phyloP scores from a whole-genome alignment of 1,140 invertebrate species.

The Leptinotarsa texana region DNA sequence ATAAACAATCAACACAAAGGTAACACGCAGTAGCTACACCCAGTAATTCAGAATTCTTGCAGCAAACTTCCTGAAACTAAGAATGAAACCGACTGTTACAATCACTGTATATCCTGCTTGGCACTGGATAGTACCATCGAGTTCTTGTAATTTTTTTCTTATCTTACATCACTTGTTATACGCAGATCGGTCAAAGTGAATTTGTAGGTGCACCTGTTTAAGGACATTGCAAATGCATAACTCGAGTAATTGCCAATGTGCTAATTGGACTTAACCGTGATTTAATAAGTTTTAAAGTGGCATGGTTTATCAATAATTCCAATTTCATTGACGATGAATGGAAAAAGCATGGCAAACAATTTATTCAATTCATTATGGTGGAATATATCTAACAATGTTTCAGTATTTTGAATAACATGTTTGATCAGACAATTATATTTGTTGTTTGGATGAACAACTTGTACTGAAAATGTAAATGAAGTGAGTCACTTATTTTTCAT shows the following conservation, averaged over 20 bases:
- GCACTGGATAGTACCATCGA: background rate
- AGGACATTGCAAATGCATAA: background rate
- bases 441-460: no score
- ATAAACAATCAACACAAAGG: no score
- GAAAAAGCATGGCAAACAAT: no score
- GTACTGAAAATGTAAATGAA: no score
- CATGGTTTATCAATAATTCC: background rate
- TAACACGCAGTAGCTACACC: background rate
- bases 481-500: no score
- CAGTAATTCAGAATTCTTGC: background rate
- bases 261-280: background rate
- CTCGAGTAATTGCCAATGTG: background rate
- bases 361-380: no score
- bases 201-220: conserved; percentile 5
- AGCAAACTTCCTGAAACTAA: background rate
- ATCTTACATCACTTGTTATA: background rate
- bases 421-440: no score
- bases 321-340: no score
- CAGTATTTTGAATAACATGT: no score
- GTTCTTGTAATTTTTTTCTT: background rate
- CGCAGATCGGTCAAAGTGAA: background rate
- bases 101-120: conserved; percentile 3
- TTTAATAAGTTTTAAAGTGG: background rate
- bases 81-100: background rate
- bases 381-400: no score